Base-by-base conservation (phyloP, 2,888 invertebrate genomes). In the Mesoligia furuncula region DNA sequence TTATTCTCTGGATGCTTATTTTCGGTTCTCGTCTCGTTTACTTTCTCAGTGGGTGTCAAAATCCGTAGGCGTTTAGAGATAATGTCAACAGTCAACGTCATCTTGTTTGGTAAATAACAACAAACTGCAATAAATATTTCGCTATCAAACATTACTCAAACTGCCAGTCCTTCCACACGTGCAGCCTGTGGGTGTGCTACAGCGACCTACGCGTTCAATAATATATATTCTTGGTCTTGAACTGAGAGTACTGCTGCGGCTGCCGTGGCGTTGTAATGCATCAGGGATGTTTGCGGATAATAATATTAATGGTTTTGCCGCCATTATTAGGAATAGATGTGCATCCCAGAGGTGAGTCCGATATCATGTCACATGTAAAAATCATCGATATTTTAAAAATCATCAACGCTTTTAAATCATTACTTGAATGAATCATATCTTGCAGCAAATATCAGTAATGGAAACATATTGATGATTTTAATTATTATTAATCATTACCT, bases 21-120 rank as follows among this genome's bases (percentile, higher is more conserved):
- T 31, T 45, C 17, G 27, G 36, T 36, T 42, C 0, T 15, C 20
- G 36, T 39, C 9, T 54, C 36, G 42, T 62, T 48, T 36, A 15
- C 31, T 51, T n/a, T 7, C 4, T 15, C 1, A 15, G 79, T 75
- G 81, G 79, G 51, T 51, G 64, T 65, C 45, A 45, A 45, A 27
- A n/a, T 20, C 39, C 39, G 57, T 79, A 65, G 75, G 75, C 39
- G 74, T 51, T 5, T 9, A 45, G 15, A 27, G 36, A 78, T 24
- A 78, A 42, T 39, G 36, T 66, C 27, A 68, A 59, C 36, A 27
- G 36, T 17, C 31, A 39, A 3, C 13, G 51, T 1, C 20, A 57
- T n/a, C 2, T 11, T 39, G 31, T 31, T 54, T 48, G 6, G 6
- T 27, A 54, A 20, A 75, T 17, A 75, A 64, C 15, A n/a, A 24